These are phyloP conservation scores for Clostera curtula DNA, from an alignment of 2,888 invertebrate genomes.

Conservation along the genomic window DNA sequence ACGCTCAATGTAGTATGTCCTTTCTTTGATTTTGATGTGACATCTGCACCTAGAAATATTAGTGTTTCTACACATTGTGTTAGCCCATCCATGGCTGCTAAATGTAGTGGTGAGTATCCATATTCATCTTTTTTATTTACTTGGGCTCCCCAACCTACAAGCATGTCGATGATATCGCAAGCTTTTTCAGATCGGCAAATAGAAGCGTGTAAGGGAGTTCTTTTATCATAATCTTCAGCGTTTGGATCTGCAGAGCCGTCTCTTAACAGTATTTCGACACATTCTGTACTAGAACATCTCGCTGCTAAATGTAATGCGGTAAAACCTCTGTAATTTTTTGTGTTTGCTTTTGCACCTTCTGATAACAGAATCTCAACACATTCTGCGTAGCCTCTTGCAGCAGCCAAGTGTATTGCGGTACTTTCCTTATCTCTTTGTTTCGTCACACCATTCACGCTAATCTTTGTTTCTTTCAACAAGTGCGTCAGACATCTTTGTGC, in stretches of 20 bases:
- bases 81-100: slow-evolving; percentile 89
- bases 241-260: slow-evolving; percentile 87
- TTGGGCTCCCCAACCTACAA: slow-evolving; percentile 86
- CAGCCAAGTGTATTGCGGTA: slow-evolving; percentile 88
- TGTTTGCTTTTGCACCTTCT: slow-evolving; percentile 84
- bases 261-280: slow-evolving; percentile 83
- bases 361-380: slow-evolving; percentile 85
- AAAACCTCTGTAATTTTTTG: slow-evolving; percentile 85
- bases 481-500: slow-evolving; percentile 82
- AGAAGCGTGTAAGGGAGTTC: slow-evolving; percentile 88
- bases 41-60: slow-evolving; percentile 88
- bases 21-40: slow-evolving; percentile 89
- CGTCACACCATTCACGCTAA: slow-evolving; percentile 81
- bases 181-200: slow-evolving; percentile 85
- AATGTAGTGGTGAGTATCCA: slow-evolving; percentile 88
- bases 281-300: slow-evolving; percentile 85
- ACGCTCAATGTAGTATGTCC: slow-evolving; percentile 90
- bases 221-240: slow-evolving; percentile 84
- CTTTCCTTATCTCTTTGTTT: slow-evolving; percentile 83
- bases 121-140: slow-evolving; percentile 89
- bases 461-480: slow-evolving; percentile 82
- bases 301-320: slow-evolving; percentile 92
- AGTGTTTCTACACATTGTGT: slow-evolving; percentile 89
- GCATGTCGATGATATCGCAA: slow-evolving; percentile 84
- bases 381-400: slow-evolving; percentile 89